Percentiles rank a stretch among this genome's conserved stretches.
phyloP scores from a whole-genome alignment of 1,140 invertebrate species.

The Uloborus diversus region DNA sequence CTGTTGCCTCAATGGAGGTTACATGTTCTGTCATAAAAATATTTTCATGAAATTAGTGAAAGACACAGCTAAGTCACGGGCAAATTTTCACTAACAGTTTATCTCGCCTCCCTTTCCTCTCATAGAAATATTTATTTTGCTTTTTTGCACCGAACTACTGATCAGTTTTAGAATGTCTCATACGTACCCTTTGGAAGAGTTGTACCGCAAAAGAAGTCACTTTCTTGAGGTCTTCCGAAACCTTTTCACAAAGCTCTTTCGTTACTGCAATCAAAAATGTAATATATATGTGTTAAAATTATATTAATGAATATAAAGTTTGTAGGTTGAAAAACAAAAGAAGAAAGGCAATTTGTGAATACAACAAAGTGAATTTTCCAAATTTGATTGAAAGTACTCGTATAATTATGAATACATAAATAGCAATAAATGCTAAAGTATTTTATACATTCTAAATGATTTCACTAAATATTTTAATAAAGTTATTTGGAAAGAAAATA shows the following conservation, averaged over 20 bases:
- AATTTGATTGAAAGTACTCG: no score
- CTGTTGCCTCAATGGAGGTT: neutral
- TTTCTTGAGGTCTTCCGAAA: slow-evolving; percentile 59
- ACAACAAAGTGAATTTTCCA: no score
- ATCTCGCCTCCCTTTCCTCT: neutral
- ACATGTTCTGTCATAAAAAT: no score
- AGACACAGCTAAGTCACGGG: no score
- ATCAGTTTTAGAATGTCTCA: neutral
- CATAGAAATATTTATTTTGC: neutral
- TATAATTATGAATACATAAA: neutral
- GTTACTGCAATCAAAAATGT: slow-evolving; percentile 53
- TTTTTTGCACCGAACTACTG: neutral
- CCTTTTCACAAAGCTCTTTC: slow-evolving; percentile 60
- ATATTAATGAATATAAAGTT: no score
- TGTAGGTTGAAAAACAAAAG: no score
- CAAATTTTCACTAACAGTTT: neutral
- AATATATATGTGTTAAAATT: neutral
- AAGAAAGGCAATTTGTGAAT: no score
- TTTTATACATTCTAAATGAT: neutral
- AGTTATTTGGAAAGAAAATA: no score
- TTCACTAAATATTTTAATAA: no score
- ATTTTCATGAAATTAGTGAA: no score
- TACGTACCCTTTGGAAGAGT: slow-evolving; percentile 59
- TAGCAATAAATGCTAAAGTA: neutral
- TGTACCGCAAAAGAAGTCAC: slow-evolving; percentile 60